Conservation (phyloP, 2,888 invertebrate species). For the Theristus sp. region DNA sequence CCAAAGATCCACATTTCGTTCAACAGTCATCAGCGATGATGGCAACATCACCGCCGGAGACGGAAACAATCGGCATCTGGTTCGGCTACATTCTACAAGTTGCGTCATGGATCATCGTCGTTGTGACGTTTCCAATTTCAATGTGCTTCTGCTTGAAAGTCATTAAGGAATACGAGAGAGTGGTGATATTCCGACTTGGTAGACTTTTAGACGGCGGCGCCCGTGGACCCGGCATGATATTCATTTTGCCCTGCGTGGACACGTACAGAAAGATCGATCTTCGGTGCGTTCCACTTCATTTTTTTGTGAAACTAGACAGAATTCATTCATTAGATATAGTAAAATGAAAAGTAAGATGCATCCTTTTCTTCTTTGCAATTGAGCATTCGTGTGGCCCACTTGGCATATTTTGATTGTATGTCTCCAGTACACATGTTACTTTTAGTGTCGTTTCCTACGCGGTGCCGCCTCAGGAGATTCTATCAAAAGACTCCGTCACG, state of each 20-base stretch:
- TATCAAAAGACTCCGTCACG: too few relatives aligned
- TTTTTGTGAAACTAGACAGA: too few relatives aligned
- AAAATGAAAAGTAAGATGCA: too few relatives aligned
- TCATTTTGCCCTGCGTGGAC: constrained; percentile 81
- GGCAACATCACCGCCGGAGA: neutral
- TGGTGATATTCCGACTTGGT: constrained; percentile 66
- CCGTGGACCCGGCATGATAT: constrained; percentile 65
- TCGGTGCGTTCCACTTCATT: too few relatives aligned
- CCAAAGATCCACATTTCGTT: too few relatives aligned
- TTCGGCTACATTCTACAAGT: constrained; percentile 7
- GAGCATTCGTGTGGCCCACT: too few relatives aligned
- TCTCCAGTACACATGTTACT: neutral
- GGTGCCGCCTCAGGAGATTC: constrained; percentile 26
- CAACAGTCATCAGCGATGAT: too few relatives aligned
- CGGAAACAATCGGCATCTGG: neutral
- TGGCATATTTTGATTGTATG: too few relatives aligned
- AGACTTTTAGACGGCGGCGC: constrained; percentile 54
- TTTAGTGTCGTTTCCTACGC: constrained; percentile 25
- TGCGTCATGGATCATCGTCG: constrained; percentile 24
- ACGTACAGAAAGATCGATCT: constrained; percentile 75
- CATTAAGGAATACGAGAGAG: constrained; percentile 46
- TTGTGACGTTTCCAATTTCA: constrained; percentile 24
- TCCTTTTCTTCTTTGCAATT: too few relatives aligned
- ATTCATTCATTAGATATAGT: too few relatives aligned
- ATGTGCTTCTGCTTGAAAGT: constrained; percentile 28